phyloP scores from a whole-genome alignment of 2,113 vertebrate species.

The Anseranas semipalmata region DNA sequence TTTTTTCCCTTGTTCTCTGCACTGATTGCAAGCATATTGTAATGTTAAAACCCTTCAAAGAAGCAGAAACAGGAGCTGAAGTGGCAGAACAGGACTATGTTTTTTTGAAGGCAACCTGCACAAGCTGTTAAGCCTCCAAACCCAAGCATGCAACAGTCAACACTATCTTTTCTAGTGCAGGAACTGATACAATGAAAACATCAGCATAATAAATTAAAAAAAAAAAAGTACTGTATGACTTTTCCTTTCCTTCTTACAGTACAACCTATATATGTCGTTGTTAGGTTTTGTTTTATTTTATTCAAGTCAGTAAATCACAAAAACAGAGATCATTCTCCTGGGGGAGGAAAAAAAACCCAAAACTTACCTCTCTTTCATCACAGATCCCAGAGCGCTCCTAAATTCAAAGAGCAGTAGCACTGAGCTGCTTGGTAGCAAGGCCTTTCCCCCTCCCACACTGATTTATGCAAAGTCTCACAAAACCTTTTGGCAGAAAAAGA shows the following conservation, averaged over 20 bases:
- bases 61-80: background rate
- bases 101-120: background rate
- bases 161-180: background rate
- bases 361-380: background rate
- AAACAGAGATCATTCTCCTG: background rate
- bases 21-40: background rate
- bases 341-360: background rate
- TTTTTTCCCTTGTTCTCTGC: background rate
- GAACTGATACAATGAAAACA: background rate
- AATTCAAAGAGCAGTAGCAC: background rate
- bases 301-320: background rate
- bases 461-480: background rate
- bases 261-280: background rate
- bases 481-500: background rate
- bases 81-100: background rate
- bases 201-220: background rate
- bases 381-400: background rate
- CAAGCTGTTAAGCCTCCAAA: background rate
- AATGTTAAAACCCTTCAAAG: background rate
- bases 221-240: background rate
- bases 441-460: background rate
- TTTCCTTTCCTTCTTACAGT: background rate
- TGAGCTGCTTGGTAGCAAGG: background rate
- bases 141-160: background rate
- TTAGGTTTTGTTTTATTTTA: constrained; percentile 2